A percentile compares a stretch with the other conserved stretches of the same genome.
Conservation (phyloP, 2,113 vertebrate genomes). For the Plecotus auritus region DNA sequence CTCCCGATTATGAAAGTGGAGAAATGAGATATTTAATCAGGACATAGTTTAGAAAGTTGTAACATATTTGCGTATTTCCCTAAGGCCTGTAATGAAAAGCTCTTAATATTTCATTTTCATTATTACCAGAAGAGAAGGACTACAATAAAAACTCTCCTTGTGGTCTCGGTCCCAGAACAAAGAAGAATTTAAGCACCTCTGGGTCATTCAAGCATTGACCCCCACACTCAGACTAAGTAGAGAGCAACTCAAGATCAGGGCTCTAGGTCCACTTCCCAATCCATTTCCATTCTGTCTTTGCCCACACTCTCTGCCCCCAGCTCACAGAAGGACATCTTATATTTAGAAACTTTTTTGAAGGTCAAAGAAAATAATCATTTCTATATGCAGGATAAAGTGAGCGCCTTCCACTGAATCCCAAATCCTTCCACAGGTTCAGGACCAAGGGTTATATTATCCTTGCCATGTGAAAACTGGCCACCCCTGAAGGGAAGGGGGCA, state of each 20-base stretch:
- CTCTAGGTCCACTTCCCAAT: background rate
- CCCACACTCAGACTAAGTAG: background rate
- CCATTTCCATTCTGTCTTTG: background rate
- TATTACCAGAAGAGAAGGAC: slow-evolving; percentile 65
- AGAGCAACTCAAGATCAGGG: background rate
- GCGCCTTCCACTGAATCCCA: background rate
- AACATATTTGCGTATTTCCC: slow-evolving; percentile 75
- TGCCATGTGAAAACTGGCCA: background rate
- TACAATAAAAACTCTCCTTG: slow-evolving; percentile 64
- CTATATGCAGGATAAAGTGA: background rate
- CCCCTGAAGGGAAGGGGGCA: background rate
- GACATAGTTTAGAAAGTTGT: slow-evolving; percentile 73
- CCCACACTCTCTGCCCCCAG: background rate
- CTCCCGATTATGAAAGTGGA: slow-evolving; percentile 67
- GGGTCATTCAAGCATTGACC: slow-evolving; percentile 3
- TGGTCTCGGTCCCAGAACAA: slow-evolving; percentile 44
- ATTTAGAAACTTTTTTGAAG: slow-evolving; percentile 27
- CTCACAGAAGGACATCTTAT: background rate
- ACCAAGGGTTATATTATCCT: background rate
- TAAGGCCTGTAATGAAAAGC: slow-evolving; percentile 73
- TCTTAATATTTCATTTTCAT: slow-evolving; percentile 76
- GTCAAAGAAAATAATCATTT: background rate
- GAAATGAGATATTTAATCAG: slow-evolving; percentile 76
- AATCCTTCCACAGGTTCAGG: background rate
- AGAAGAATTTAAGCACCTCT: slow-evolving; percentile 35